phyloP scores from a whole-genome alignment of 2,888 invertebrate genomes.

The Eupithecia tripunctaria region DNA sequence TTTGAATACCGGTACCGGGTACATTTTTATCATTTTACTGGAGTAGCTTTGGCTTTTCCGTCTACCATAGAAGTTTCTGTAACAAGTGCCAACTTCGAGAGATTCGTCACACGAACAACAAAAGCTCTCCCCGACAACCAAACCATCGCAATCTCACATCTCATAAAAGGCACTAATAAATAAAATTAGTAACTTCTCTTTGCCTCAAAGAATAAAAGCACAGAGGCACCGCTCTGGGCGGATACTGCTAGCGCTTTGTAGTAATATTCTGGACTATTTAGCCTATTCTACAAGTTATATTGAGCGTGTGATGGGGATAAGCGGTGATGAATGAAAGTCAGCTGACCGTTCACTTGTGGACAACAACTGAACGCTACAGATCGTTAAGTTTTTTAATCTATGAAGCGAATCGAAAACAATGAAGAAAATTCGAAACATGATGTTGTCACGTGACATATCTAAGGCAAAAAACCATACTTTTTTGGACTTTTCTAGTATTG shows the following conservation, averaged over 20 bases:
- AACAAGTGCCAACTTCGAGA: neutral
- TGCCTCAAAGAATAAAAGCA: constrained; percentile 48
- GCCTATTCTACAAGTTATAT: constrained; percentile 54
- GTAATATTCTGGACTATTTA: constrained; percentile 43
- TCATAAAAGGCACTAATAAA: constrained; percentile 78
- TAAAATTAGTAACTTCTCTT: constrained; percentile 73
- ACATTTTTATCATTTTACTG: too few relatives aligned
- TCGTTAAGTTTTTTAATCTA: neutral
- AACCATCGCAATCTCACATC: constrained; percentile 71
- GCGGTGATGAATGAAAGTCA: constrained; percentile 40
- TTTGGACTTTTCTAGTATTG: too few relatives aligned
- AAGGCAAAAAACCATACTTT: too few relatives aligned
- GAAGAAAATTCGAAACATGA: too few relatives aligned
- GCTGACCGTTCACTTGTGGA: constrained; percentile 29
- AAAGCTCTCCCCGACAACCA: constrained; percentile 51
- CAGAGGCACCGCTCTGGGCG: constrained; percentile 64
- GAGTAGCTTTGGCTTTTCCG: neutral
- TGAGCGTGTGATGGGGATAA: constrained; percentile 59
- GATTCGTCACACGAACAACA: constrained; percentile 59
- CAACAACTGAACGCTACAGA: neutral
- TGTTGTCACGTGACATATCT: too few relatives aligned
- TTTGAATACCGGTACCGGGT: too few relatives aligned
- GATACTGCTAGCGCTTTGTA: constrained; percentile 26
- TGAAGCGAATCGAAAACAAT: too few relatives aligned
- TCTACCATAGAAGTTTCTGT: neutral